Evolutionary conservation across 37 sponge, comb jelly and placozoan species (phyloP), one percentile per base, ranked within the genome.

Genomic region (Eunapius fragilis): DNA sequence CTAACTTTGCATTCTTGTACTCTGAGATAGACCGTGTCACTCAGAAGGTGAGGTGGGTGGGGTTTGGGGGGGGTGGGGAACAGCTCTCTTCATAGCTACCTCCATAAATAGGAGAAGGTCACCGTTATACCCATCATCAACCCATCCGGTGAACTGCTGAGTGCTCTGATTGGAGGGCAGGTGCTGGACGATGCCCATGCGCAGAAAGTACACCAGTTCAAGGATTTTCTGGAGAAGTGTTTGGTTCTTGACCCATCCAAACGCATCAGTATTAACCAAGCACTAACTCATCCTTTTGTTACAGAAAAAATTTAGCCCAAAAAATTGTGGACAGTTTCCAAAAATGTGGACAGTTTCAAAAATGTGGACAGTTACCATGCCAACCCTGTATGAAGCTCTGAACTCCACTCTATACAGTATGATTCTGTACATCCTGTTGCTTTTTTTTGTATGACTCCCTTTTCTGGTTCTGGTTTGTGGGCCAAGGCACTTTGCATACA

Each of bases 11-110:
- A 85, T 98, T 98, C 76, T 85, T 97, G 48, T 93, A 93, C 82
- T 75, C 24, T 17, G 93, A 96, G 68, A 87, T 98, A 2, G 99
- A 98, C 85, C 96, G 92, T 90, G 97, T 98, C 33, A 98, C 99
- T 13, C 94, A 97, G 82, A 95, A 90, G 92, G 98, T 97, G 31
- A 32, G 86, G 67, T 22, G 31, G 0, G 17, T 17, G 32, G 41
- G 41, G 41, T 41, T 3, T 41, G 41, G 41, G 41, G 6, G n/a
- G n/a, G n/a, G n/a, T 81, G 27, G n/a, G 25, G 23, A 31, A 11
- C 25, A 73, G 68, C 32, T 68, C 13, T 58, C 33, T 72, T 73
- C 74, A 13, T 25, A 25, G 31, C 19, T 80, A 6, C 41, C 37
- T 69, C 23, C 11, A 49, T 3, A 50, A 69, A 41, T 72, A 97